Conservation (phyloP, 1,140 invertebrate species). For the Bathynomus jamesi region DNA sequence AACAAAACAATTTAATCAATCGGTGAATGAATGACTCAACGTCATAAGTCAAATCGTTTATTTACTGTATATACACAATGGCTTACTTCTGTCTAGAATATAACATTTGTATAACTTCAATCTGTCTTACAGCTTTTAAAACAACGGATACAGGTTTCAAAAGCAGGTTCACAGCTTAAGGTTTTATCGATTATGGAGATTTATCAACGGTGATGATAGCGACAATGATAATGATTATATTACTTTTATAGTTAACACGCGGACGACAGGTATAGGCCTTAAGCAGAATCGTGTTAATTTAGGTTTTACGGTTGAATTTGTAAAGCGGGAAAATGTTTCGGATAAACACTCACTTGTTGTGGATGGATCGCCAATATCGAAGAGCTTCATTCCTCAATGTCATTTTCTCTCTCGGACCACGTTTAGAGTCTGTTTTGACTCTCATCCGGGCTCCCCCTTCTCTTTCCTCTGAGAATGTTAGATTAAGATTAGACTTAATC, state of each 20-base stretch:
- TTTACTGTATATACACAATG: not conserved
- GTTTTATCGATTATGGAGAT: too few relatives aligned
- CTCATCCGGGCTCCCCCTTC: conserved; percentile 10
- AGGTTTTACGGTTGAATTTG: too few relatives aligned
- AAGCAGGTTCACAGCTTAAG: not conserved
- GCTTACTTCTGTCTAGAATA: not conserved
- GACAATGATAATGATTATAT: not conserved
- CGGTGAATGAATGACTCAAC: not conserved
- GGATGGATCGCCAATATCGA: conserved; percentile 19
- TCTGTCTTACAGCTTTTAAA: not conserved
- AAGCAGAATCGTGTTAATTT: too few relatives aligned
- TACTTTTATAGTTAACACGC: too few relatives aligned
- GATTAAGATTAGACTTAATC: too few relatives aligned
- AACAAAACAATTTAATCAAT: not conserved
- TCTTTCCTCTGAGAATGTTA: not conserved
- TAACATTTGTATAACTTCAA: not conserved
- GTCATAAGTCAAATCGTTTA: not conserved
- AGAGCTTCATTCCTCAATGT: conserved; percentile 14
- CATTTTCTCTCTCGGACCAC: not conserved
- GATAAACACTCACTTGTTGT: conserved; percentile 19
- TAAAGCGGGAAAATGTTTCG: too few relatives aligned
- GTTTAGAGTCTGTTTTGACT: not conserved
- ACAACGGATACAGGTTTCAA: not conserved
- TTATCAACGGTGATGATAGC: not conserved
- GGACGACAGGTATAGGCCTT: too few relatives aligned